These are phyloP conservation scores for Channa maculata DNA, from an alignment of 2,113 vertebrate species.

Conservation along the genomic window DNA sequence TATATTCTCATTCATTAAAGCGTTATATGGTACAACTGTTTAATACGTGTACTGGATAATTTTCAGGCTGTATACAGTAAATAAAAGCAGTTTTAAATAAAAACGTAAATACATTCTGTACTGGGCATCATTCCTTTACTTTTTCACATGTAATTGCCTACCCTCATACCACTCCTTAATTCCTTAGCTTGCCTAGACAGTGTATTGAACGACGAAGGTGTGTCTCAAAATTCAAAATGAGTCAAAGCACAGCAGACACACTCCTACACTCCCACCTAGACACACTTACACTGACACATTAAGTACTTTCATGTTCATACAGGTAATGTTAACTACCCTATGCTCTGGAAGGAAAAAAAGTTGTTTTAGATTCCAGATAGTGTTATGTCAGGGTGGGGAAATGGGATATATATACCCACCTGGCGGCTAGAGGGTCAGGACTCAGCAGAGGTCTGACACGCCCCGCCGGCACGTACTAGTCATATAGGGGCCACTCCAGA, in stretches of 20 bases:
- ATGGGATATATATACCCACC: conserved; percentile 12
- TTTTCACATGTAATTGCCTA: conserved; percentile 41
- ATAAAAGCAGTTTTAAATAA: neutral
- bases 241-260: conserved; percentile 31
- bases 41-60: no score
- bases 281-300: conserved; percentile 49
- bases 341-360: conserved; percentile 6
- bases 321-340: conserved; percentile 44
- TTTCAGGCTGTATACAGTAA: no score
- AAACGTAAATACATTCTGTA: neutral
- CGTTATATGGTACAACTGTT: neutral
- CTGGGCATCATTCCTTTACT: conserved; percentile 13
- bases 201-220: conserved; percentile 70
- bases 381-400: conserved; percentile 43
- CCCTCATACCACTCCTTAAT: conserved; percentile 76
- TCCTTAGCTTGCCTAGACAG: conserved; percentile 80
- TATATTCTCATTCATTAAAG: neutral
- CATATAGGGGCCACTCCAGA: neutral
- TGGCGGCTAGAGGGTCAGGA: conserved; percentile 9
- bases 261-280: conserved; percentile 8
- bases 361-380: conserved; percentile 29
- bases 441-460: conserved; percentile 18
- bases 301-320: conserved; percentile 71
- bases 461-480: conserved; percentile 3
- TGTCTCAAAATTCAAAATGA: conserved; percentile 73